These are phyloP conservation scores for Seladonia tumulorum DNA, from an alignment of 2,888 invertebrate genomes.

Conservation along the genomic window DNA sequence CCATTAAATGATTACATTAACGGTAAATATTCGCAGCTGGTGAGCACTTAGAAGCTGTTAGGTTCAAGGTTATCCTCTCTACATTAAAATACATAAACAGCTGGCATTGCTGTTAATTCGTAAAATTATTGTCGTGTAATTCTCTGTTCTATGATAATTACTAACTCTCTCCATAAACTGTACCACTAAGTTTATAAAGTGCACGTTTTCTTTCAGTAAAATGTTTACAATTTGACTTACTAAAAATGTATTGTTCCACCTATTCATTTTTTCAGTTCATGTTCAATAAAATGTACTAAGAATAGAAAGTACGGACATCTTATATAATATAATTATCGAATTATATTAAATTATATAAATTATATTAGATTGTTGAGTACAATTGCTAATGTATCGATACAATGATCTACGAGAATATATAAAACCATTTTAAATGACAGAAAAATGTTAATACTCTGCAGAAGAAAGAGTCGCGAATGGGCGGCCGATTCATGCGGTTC, in stretches of 20 bases:
- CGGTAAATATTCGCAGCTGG: not conserved
- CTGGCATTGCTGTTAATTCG: not conserved
- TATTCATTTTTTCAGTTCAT: no score
- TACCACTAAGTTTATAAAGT: no score
- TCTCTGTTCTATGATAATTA: not conserved
- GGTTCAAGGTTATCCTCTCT: not conserved
- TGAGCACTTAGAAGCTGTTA: not conserved
- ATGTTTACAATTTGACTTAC: not conserved
- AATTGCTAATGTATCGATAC: not conserved
- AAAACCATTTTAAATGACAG: not conserved
- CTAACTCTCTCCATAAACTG: no score
- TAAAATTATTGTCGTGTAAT: not conserved
- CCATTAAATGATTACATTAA: not conserved
- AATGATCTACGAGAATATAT: not conserved
- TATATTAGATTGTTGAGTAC: not conserved
- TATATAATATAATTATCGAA: no score
- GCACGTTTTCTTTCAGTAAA: no score
- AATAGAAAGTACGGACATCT: no score
- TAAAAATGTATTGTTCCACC: not conserved
- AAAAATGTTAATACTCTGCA: not conserved
- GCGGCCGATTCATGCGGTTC: slow-evolving; percentile 43
- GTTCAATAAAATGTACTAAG: no score
- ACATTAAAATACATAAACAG: not conserved
- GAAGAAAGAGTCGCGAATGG: not conserved
- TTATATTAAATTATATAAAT: no score